Evolutionary conservation across 2,113 vertebrate species (phyloP).

Genomic region (Desmodus rotundus): DNA sequence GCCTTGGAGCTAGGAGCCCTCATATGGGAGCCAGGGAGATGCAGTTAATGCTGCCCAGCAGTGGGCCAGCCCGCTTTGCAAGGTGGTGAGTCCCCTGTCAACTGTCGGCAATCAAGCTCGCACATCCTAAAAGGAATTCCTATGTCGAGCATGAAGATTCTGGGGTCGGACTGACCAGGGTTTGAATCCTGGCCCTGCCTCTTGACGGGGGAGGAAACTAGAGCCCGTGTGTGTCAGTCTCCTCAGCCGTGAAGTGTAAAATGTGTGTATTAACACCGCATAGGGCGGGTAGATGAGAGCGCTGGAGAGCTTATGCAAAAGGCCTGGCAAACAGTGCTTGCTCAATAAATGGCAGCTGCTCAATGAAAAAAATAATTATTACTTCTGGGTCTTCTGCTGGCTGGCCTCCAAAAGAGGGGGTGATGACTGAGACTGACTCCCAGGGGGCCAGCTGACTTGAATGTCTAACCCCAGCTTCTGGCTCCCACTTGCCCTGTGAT

Average conservation of each 20-base stretch:
- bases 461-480: neutral
- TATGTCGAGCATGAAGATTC: neutral
- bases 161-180: neutral
- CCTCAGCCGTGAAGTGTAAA: neutral
- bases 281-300: fast-evolving
- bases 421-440: neutral
- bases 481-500: neutral
- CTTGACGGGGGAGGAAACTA: neutral
- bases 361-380: neutral
- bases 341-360: neutral
- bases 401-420: neutral
- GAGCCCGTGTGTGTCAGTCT: neutral
- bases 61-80: neutral
- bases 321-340: neutral
- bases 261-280: neutral
- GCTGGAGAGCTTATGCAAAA: neutral
- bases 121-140: neutral
- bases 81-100: neutral
- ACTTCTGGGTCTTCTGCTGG: neutral
- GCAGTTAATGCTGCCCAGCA: neutral
- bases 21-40: neutral
- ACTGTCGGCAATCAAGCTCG: neutral
- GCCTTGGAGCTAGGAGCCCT: neutral
- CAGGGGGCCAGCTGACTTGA: neutral
- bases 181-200: neutral